Evolutionary conservation across 2,888 invertebrate species (phyloP).

Genomic region (Arenicola marina): DNA sequence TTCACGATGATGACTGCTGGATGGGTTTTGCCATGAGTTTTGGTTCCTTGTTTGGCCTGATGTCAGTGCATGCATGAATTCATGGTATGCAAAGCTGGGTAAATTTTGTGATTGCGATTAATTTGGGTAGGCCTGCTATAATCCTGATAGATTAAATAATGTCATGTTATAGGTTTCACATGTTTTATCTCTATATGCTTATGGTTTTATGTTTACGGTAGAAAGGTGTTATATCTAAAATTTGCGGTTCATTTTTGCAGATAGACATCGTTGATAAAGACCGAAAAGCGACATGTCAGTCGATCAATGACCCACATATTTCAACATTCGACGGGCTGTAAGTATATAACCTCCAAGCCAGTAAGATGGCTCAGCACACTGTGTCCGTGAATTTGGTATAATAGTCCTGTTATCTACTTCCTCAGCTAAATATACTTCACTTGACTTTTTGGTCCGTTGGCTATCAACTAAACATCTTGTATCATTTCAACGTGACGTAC

Average conservation of each 20-base stretch:
- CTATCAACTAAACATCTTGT: background rate
- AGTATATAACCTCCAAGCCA: slow-evolving; percentile 10
- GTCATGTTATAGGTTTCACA: no score
- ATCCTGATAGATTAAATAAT: no score
- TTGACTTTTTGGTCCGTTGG: background rate
- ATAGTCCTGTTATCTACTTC: no score
- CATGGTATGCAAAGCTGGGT: no score
- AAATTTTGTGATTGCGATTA: no score
- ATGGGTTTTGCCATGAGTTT: no score
- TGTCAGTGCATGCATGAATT: no score
- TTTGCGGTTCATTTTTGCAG: slow-evolving; percentile 12
- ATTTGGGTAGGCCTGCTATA: no score
- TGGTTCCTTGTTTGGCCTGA: no score
- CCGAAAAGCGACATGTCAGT: slow-evolving; percentile 32
- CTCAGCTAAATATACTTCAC: background rate
- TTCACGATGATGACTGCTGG: no score
- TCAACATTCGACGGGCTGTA: slow-evolving; percentile 36
- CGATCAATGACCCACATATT: slow-evolving; percentile 37
- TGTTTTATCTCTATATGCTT: no score
- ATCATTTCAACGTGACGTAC: background rate
- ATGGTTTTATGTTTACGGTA: background rate
- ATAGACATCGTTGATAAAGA: slow-evolving; percentile 22
- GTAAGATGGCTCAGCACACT: background rate
- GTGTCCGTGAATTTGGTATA: no score
- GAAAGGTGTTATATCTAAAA: background rate